These are phyloP conservation scores for Linhomoeus sp. DNA, from an alignment of 2,888 invertebrate genomes.

Conservation along the genomic window DNA sequence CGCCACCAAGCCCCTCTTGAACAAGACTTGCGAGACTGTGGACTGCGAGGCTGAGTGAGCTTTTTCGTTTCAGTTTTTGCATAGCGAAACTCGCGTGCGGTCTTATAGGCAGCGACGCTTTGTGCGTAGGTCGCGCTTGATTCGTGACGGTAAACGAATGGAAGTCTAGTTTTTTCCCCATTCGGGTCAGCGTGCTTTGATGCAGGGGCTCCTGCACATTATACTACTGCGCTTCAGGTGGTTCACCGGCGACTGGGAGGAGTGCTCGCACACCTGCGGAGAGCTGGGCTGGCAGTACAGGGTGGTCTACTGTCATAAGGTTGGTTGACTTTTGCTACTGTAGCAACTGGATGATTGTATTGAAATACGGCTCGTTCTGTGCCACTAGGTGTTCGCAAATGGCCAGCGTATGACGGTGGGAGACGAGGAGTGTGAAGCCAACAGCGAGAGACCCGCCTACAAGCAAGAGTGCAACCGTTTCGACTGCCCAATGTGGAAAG, in stretches of 20 bases:
- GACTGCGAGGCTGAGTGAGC: slow-evolving; percentile 48
- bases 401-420: slow-evolving; percentile 51
- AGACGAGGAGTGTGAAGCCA: slow-evolving; percentile 51
- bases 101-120: no score
- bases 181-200: no score
- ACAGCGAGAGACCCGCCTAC: slow-evolving; percentile 30
- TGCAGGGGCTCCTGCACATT: no score
- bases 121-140: no score
- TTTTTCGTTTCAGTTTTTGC: no score
- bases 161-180: no score
- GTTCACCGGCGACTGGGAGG: slow-evolving; percentile 47
- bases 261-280: slow-evolving; percentile 63
- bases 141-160: no score
- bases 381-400: slow-evolving; percentile 46
- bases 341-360: no score
- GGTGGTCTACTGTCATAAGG: slow-evolving; percentile 47
- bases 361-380: no score
- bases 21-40: slow-evolving; percentile 49
- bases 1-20: slow-evolving; percentile 47
- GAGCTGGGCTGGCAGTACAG: slow-evolving; percentile 39
- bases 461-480: slow-evolving; percentile 46
- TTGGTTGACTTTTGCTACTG: background rate
- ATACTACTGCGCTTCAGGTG: no score
- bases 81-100: no score
- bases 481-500: slow-evolving; percentile 64